phyloP scores from a whole-genome alignment of 1,140 invertebrate genomes.

The Calephelis virginiensis region DNA sequence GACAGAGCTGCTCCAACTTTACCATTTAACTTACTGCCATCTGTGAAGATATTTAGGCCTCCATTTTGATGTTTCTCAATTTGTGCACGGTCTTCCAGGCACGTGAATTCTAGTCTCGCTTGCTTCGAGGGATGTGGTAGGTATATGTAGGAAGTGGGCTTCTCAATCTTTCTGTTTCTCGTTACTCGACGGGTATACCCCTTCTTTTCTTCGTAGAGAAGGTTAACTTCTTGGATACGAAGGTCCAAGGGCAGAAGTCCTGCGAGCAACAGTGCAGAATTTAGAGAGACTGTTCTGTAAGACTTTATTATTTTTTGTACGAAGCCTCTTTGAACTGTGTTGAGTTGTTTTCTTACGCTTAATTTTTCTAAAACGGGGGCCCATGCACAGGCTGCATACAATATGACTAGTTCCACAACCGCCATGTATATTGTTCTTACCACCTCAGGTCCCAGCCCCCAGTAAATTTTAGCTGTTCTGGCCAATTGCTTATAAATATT shows the following conservation, averaged over 20 bases:
- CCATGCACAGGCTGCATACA: too few relatives aligned
- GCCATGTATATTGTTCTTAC: neutral
- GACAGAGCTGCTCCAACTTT: neutral
- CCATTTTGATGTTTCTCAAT: neutral
- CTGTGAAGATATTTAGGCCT: neutral
- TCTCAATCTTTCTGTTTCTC: neutral
- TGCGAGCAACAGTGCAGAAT: too few relatives aligned
- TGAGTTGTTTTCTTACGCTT: too few relatives aligned
- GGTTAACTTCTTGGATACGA: neutral
- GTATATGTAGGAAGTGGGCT: neutral
- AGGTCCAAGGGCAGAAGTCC: neutral
- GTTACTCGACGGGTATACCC: neutral
- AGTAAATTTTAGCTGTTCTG: slow-evolving; percentile 9
- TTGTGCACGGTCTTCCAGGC: neutral
- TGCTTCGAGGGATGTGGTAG: neutral
- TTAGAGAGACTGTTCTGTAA: too few relatives aligned
- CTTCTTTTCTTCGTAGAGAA: neutral
- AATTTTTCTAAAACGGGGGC: too few relatives aligned
- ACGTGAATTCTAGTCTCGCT: neutral
- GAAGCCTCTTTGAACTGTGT: too few relatives aligned
- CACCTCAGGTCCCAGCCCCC: slow-evolving; percentile 13
- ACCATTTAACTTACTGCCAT: neutral
- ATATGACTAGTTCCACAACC: too few relatives aligned
- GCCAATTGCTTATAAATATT: slow-evolving; percentile 22
- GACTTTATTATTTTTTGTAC: too few relatives aligned